A percentile compares a stretch with the other conserved stretches of the same genome.
Conservation (phyloP, 2,113 vertebrate species). For the Halcyon senegalensis region DNA sequence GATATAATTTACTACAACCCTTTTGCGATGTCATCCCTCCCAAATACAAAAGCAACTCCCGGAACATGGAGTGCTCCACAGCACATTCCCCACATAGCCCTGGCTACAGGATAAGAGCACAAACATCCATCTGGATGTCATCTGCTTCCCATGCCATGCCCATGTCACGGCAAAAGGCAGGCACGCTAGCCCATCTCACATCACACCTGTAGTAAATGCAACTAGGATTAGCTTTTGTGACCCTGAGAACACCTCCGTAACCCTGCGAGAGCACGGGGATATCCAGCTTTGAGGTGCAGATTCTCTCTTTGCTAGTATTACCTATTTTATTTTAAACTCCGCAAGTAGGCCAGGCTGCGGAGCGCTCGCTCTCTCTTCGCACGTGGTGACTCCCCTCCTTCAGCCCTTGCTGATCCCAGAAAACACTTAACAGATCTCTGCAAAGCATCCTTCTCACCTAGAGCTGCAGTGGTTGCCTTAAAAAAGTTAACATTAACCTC, state of each 20-base stretch:
- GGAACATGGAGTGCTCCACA: neutral
- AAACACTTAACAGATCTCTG: neutral
- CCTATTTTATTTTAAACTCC: neutral
- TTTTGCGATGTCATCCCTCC: neutral
- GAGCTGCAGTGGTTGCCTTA: neutral
- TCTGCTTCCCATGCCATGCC: fast-evolving
- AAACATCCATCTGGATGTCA: neutral
- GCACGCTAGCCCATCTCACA: neutral
- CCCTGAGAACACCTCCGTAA: neutral
- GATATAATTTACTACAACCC: neutral
- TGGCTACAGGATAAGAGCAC: neutral
- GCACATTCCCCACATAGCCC: neutral
- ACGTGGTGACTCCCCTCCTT: neutral
- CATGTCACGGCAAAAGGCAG: fast-evolving
- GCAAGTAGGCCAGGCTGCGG: neutral
- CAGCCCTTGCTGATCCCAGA: neutral
- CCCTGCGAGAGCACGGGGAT: neutral
- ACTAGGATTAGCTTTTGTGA: neutral
- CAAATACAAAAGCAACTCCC: slow-evolving; percentile 26
- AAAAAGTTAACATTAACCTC: neutral
- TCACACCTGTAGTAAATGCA: neutral
- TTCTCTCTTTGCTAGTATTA: neutral
- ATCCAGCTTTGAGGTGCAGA: neutral
- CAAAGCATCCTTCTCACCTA: neutral
- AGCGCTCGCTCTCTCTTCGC: neutral